Evolutionary conservation across 1,140 invertebrate species (phyloP), one percentile per base, ranked within the genome.

Genomic region (Zaprionus vittiger): DNA sequence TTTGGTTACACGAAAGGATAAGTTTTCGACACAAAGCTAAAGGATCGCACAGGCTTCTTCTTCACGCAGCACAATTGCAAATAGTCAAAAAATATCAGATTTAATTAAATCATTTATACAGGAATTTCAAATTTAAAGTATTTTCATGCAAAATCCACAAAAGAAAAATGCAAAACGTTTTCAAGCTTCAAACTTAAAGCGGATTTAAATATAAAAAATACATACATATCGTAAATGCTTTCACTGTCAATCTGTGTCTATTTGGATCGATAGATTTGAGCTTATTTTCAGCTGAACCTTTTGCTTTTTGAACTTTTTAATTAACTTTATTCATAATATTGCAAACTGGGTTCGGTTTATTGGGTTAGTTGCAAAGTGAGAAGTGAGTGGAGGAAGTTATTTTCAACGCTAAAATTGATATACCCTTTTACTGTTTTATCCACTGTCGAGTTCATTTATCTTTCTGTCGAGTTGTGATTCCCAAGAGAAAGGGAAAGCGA

Each of bases 31-130:
- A 56, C 52, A 44, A 56, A 72, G 69, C 41, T 26, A 14, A 15
- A 31, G 49, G 26, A 14, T 37, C 26, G 31, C 34, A 54, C 20
- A 62, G 20, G 28, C 22, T 63, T 31, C 61, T 31, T 17, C 22
- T 34, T 34, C 31, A 17, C 38, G 12, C 34, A 38, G 24, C 22
- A 61, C 66, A 69, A 69, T 71, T 71, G 54, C 34, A 64, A 34
- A 56, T 56, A 34, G 47, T 56, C 17, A 34, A 22, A 41, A 56
- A 31, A 56, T 47, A 49, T 57, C 31, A 49, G 38, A 44, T 65
- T 65, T 49, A 65, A 72, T 72, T 57, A 49, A 57, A 65, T 52
- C 20, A 37, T 37, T 26, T 37, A 11, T 28, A 41, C 24, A n/a
- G 9, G 17, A n/a, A 62, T 61, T 34, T 52, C 9, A 37, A 31